Percentiles rank a stretch among this genome's conserved stretches.
Evolutionary conservation across 2,797 vertebrate species (phyloP).

Genomic region (Aselliscus stoliczkanus): DNA sequence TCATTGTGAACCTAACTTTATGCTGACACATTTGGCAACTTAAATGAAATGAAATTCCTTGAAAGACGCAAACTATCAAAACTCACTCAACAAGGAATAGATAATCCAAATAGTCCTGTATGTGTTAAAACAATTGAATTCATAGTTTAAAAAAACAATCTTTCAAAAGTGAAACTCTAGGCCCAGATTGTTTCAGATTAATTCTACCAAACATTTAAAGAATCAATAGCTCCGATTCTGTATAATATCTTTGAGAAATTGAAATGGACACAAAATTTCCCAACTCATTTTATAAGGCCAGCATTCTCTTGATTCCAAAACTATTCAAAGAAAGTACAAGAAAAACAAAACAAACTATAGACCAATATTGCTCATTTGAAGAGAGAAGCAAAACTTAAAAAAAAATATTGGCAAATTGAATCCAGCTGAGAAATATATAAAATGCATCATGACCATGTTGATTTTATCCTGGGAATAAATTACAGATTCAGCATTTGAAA

Average conservation of each 20-base stretch:
- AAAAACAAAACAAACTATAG: background rate
- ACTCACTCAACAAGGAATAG: background rate
- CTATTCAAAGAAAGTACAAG: background rate
- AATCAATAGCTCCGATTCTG: background rate
- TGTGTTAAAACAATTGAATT: background rate
- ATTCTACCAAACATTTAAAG: background rate
- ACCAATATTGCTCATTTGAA: background rate
- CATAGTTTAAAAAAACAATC: background rate
- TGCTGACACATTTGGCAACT: background rate
- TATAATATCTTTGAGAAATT: background rate
- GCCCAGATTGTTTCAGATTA: background rate
- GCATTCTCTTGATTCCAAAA: background rate
- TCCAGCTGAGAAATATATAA: background rate
- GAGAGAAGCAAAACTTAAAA: background rate
- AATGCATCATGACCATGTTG: background rate
- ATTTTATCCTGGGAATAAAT: background rate
- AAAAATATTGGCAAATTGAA: background rate
- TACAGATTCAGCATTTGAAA: background rate
- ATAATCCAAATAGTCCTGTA: background rate
- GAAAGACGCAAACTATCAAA: background rate
- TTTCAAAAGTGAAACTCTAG: background rate
- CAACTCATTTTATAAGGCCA: background rate
- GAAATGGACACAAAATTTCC: background rate
- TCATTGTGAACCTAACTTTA: background rate
- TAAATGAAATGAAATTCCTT: background rate